Conservation (phyloP, 2,888 invertebrate genomes). For the Dryadula phaetusa region DNA sequence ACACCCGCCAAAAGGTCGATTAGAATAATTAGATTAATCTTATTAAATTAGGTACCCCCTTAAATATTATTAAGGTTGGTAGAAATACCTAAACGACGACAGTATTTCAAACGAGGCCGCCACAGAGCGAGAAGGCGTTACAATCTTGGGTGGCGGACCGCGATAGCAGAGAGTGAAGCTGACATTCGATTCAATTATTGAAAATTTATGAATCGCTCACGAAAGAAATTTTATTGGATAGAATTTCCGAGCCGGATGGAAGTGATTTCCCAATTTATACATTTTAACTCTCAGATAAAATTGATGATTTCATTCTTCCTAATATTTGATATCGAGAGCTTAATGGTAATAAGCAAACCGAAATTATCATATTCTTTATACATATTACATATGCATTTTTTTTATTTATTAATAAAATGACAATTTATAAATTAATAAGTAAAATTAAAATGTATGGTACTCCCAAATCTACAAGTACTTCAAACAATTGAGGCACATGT, state of each 20-base stretch:
- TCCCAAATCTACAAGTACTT: neutral
- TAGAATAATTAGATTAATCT: constrained; percentile 61
- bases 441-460: neutral
- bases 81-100: constrained; percentile 9
- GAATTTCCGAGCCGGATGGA: constrained; percentile 65
- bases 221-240: constrained; percentile 72
- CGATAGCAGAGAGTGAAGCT: constrained; percentile 53
- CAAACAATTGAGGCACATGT: neutral
- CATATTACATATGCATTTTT: neutral
- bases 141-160: constrained; percentile 53
- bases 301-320: constrained; percentile 23
- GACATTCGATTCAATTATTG: constrained; percentile 76
- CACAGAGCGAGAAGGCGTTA: constrained; percentile 64
- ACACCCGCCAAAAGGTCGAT: constrained; percentile 47
- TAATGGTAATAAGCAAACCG: constrained; percentile 16
- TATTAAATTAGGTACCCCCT: constrained; percentile 61
- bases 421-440: neutral
- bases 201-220: constrained; percentile 74
- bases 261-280: constrained; percentile 69
- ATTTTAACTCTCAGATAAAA: constrained; percentile 52
- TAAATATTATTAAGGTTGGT: constrained; percentile 43
- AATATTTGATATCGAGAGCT: constrained; percentile 28
- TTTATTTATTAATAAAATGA: neutral
- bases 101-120: constrained; percentile 41
- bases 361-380: neutral